These are phyloP conservation scores for Bellardia pandia DNA, from an alignment of 2,888 invertebrate genomes.

Conservation along the genomic window DNA sequence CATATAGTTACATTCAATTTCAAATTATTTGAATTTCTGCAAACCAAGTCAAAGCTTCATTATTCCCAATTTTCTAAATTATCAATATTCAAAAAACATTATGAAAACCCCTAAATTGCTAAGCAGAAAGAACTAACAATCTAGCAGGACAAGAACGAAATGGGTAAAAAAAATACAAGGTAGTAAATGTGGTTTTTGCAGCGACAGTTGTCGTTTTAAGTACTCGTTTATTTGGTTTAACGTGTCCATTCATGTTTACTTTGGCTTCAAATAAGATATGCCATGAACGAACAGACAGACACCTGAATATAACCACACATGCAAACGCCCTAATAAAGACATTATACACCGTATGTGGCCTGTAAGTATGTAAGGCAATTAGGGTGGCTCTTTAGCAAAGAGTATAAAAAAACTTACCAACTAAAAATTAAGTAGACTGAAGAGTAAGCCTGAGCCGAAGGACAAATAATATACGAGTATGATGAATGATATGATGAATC, in stretches of 20 bases:
- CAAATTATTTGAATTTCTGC: too few species aligned
- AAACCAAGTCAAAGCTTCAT: too few species aligned
- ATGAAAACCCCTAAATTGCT: background rate
- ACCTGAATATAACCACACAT: background rate
- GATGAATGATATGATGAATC: too few species aligned
- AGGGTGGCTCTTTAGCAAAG: background rate
- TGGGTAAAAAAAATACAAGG: background rate
- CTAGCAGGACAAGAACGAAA: background rate
- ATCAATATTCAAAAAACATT: background rate
- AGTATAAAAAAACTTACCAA: background rate
- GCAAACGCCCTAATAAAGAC: background rate
- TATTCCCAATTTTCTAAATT: background rate
- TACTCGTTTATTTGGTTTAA: constrained; percentile 36
- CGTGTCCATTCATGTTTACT: constrained; percentile 50
- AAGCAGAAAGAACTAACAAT: background rate
- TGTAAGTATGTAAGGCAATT: background rate
- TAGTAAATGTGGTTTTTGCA: constrained; percentile 33
- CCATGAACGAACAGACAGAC: background rate
- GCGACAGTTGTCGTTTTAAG: constrained; percentile 30
- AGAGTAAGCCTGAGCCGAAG: too few species aligned
- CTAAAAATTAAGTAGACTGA: too few species aligned
- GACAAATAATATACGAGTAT: too few species aligned
- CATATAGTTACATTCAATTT: too few species aligned
- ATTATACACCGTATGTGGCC: constrained; percentile 7
- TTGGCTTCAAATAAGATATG: constrained; percentile 41